Evolutionary conservation across 1,140 invertebrate species (phyloP), one percentile per base, ranked within the genome.

Genomic region (Odontomachus brunneus): DNA sequence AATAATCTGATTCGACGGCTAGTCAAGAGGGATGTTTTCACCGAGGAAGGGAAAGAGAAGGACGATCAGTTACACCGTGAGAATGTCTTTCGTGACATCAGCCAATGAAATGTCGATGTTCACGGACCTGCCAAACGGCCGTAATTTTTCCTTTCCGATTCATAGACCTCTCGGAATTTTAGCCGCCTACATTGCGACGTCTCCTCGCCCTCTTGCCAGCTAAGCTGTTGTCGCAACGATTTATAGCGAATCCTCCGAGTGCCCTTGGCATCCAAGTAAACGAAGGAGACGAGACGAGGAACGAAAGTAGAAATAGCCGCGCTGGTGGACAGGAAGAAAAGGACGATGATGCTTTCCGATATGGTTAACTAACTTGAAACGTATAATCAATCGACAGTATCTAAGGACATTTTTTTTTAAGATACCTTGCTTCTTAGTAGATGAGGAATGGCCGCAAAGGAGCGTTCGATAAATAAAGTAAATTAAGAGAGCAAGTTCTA

Each of bases 61-160:
- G 19, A 65, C 51, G 72, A 62, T n/a, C 59, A 62, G 48, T 62
- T 7, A 22, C 17, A 74, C 15, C 22, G 57, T 48, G 57, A 69
- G 33, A 55, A 67, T 44, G 24, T 55, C 65, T 78, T 78, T 78
- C 17, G 33, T 22, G 19, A 55, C 24, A 78, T 69, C 49, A 51
- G 49, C 29, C 22, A 69, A 33, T 38, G 49, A 44, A 55, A 67
- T 69, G 29, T 55, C 63, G 29, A 76, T 76, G 14, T 15, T 62
- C 17, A 17, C 59, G 14, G 19, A 29, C 19, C 14, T 51, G 63
- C 49, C 38, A 67, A 67, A 5, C 29, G 19, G 49, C 29, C 29
- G 17, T 78, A 78, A 78, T 55, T 78, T 51, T 69, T 69, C 69
- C 63, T 57, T 69, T 44, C 12, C 75, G 38, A 78, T 69, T 69